A percentile compares a stretch with the other conserved stretches of the same genome.
Conservation (phyloP, 2,888 invertebrate species). For the Amphipyra tragopoginis region DNA sequence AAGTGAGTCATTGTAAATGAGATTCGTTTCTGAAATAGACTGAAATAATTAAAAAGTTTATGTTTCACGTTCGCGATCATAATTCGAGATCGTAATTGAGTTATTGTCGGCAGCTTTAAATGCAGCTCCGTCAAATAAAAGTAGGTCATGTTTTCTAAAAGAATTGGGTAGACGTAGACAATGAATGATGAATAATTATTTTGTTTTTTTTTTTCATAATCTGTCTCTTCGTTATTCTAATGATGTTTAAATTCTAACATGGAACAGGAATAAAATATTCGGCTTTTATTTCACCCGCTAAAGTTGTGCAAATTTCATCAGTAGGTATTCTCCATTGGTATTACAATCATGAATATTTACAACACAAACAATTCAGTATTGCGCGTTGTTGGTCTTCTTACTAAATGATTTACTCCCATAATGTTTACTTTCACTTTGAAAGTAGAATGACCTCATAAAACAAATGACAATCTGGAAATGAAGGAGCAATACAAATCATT, state of each 20-base stretch:
- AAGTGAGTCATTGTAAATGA: slow-evolving; percentile 38
- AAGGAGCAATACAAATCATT: not conserved
- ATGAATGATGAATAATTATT: too few relatives aligned
- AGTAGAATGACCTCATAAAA: slow-evolving; percentile 3
- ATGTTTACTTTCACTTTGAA: not conserved
- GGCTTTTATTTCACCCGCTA: slow-evolving; percentile 10
- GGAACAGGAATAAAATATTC: slow-evolving; percentile 8
- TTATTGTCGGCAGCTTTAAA: slow-evolving; percentile 43
- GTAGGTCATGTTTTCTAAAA: slow-evolving; percentile 4
- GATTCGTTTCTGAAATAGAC: slow-evolving; percentile 49
- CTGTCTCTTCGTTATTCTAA: too few relatives aligned
- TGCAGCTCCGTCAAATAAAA: slow-evolving; percentile 15
- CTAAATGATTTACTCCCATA: too few relatives aligned
- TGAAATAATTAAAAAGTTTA: slow-evolving; percentile 56
- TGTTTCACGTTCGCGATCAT: slow-evolving; percentile 42
- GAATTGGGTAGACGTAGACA: not conserved
- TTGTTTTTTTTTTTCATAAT: too few relatives aligned
- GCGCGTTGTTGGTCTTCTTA: not conserved
- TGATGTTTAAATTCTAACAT: slow-evolving; percentile 1
- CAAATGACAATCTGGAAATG: not conserved
- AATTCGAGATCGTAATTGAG: slow-evolving; percentile 39
- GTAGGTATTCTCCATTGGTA: not conserved
- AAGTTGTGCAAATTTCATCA: slow-evolving; percentile 8
- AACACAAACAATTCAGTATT: not conserved
- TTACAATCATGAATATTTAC: not conserved